A percentile compares a stretch with the other conserved stretches of the same genome.
Conservation (phyloP, 1,140 invertebrate species). For the Aleiodes sp. region DNA sequence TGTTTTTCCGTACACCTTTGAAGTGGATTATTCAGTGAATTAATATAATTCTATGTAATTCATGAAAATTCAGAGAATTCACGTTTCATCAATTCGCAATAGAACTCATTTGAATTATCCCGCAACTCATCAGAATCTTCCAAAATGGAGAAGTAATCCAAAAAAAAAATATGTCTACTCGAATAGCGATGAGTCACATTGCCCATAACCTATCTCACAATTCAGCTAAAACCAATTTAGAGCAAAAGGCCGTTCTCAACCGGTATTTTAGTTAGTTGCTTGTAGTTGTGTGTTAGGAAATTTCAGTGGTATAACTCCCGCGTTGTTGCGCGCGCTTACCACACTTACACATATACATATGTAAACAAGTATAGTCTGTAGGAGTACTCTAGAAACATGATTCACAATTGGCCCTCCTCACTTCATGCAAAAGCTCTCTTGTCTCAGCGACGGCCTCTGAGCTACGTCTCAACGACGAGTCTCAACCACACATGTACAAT, state of each 20-base stretch:
- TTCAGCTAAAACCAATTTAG: background rate
- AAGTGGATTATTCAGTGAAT: background rate
- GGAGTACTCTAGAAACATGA: background rate
- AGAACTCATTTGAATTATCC: too few species aligned
- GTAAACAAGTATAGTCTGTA: background rate
- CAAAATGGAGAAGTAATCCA: too few species aligned
- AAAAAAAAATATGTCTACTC: too few species aligned
- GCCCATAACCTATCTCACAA: background rate
- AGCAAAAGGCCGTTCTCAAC: background rate
- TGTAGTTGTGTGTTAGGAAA: too few species aligned
- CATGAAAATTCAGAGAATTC: too few species aligned
- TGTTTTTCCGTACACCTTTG: too few species aligned
- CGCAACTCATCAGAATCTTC: too few species aligned
- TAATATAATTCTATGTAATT: background rate
- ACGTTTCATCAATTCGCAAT: too few species aligned
- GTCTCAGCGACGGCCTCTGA: background rate
- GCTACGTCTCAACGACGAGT: background rate
- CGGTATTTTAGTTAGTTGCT: background rate
- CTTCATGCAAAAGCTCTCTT: background rate
- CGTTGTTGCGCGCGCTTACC: background rate
- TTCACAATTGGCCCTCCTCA: conserved; percentile 10
- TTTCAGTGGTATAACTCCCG: background rate
- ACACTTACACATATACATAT: background rate
- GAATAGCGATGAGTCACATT: background rate
- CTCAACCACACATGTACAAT: background rate